phyloP scores from a whole-genome alignment of 2,888 invertebrate genomes.

The Abscondita cerata region DNA sequence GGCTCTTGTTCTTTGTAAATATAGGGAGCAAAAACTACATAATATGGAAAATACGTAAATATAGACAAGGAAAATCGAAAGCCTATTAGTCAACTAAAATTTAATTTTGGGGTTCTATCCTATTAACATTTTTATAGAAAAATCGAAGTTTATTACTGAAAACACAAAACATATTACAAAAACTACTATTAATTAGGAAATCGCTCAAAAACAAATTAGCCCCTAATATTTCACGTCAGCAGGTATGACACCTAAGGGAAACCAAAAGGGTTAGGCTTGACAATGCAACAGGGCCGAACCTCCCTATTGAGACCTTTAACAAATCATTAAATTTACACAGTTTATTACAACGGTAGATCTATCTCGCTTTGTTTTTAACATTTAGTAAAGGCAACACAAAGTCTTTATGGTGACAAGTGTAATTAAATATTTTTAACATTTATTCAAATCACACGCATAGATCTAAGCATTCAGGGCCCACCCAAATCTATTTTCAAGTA shows the following conservation, averaged over 20 bases:
- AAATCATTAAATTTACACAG: slow-evolving; percentile 41
- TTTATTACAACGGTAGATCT: slow-evolving; percentile 27
- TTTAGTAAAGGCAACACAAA: slow-evolving; percentile 4
- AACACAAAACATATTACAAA: slow-evolving; percentile 7
- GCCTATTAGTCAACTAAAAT: slow-evolving; percentile 27
- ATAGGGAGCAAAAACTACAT: slow-evolving; percentile 15
- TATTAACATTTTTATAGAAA: slow-evolving; percentile 10
- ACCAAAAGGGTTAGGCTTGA: slow-evolving; percentile 41
- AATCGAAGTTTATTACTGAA: slow-evolving; percentile 9
- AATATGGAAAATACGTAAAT: slow-evolving; percentile 18
- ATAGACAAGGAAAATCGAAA: slow-evolving; percentile 20
- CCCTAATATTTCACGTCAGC: slow-evolving; percentile 46
- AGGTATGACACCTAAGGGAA: slow-evolving; percentile 43
- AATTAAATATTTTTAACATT: slow-evolving; percentile 29
- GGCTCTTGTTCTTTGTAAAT: slow-evolving; percentile 31
- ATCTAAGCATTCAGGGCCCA: slow-evolving; percentile 44
- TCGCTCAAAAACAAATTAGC: slow-evolving; percentile 51
- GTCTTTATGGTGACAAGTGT: slow-evolving; percentile 12
- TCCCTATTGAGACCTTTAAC: slow-evolving; percentile 40
- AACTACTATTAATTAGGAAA: slow-evolving; percentile 55
- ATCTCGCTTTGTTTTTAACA: slow-evolving; percentile 23
- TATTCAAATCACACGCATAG: slow-evolving; percentile 50
- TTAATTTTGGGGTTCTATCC: not conserved
- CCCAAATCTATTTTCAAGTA: slow-evolving; percentile 52
- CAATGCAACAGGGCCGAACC: slow-evolving; percentile 25